phyloP scores from a whole-genome alignment of 2,797 vertebrate species.

The Chaetodon trifasciatus region DNA sequence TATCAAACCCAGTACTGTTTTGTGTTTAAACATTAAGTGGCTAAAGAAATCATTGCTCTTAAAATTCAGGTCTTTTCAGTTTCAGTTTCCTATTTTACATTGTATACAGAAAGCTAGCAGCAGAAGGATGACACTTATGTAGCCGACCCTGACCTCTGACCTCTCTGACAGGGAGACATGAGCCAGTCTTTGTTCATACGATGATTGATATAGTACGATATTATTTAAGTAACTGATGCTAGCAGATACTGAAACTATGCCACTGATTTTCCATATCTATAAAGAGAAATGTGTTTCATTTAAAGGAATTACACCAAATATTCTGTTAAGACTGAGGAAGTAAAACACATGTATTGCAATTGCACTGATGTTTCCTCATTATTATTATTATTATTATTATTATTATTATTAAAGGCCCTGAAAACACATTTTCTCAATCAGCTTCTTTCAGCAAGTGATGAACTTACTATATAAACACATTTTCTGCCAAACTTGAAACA shows the following conservation, averaged over 20 bases:
- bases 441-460: background rate
- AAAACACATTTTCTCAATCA: background rate
- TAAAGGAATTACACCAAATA: background rate
- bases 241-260: background rate
- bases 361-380: slow-evolving; percentile 7
- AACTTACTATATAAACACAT: background rate
- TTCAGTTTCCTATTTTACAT: no score
- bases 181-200: no score
- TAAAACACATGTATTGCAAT: background rate
- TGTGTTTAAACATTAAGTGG: no score
- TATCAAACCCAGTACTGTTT: no score
- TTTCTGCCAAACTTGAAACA: background rate
- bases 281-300: background rate
- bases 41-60: no score
- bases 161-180: no score
- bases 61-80: no score
- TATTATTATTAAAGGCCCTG: background rate
- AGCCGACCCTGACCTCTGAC: no score
- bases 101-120: no score
- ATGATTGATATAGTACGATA: background rate
- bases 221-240: background rate
- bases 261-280: background rate
- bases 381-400: background rate
- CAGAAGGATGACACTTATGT: no score
- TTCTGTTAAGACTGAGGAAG: background rate